Base-by-base conservation (phyloP, 2,888 invertebrate species). In the Sylvicola cinctus region DNA sequence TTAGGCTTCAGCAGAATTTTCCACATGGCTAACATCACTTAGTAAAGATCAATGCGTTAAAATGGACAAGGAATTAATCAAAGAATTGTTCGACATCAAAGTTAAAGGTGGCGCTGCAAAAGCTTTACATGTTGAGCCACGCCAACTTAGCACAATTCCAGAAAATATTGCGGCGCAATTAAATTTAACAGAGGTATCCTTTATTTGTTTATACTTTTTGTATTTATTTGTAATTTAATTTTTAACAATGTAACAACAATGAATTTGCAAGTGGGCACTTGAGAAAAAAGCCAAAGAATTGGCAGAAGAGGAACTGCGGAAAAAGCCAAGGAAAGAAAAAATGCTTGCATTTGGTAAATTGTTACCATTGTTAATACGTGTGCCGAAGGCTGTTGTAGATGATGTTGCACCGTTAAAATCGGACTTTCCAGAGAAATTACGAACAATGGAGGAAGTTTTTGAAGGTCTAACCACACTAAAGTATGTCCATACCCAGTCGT, bases 301-400 rank as follows among this genome's bases (percentile, higher is more conserved):
- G 3, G 14, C 25, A 8, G 44, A 46, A 5, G 41, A 48, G 11
- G 42, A 47, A 33, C 41, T 34, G 13, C 11, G 28, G 15, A 6
- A 27, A 16, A 32, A 29, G 2, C n/a, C n/a, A n/a, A 6, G 17
- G 14, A 6, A 38, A 46, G 15, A 44, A 47, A 20, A 44, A 2
- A 45, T 46, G 0, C 50, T 55, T 8, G 55, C 55, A 13, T 58
- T 58, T 44, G 58, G 58, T 1, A 43, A 49, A 16, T 52, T 54
- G 3, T 49, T 58, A 13, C 54, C 56, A 0, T 39, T 47, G 1
- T 46, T 48, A 13, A 45, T 52, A 2, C 45, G 51, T 3, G 46
- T 49, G 3, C 51, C 50, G 49, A 23, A 45, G 5, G 50, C 48
- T 10, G 36, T 32, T 14, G 27, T 45, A 1, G 42, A 47, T 2